Conservation (phyloP, 2,113 vertebrate species). For the Engystomops pustulosus region DNA sequence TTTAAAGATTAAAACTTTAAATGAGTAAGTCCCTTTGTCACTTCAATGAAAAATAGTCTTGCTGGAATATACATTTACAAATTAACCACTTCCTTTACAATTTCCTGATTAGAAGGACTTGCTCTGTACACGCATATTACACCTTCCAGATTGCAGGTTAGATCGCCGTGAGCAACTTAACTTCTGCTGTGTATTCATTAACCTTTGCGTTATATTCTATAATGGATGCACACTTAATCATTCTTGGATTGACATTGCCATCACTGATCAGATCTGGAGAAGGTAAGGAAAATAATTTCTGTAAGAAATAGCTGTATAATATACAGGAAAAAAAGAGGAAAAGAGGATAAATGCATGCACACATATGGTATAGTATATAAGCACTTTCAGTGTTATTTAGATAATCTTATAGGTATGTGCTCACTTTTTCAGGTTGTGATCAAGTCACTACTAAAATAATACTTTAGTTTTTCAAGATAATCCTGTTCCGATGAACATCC, state of each 20-base stretch:
- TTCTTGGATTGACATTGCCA: conserved; percentile 9
- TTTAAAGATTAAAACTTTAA: conserved; percentile 1
- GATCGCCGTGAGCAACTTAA: background rate
- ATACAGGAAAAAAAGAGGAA: too few species aligned
- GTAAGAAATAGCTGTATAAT: background rate
- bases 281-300: conserved; percentile 15
- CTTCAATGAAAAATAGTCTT: conserved; percentile 32
- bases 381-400: too few species aligned
- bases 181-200: background rate
- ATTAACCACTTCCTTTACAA: conserved; percentile 40
- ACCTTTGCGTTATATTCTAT: background rate
- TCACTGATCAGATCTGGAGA: background rate
- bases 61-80: background rate
- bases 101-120: conserved; percentile 41
- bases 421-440: too few species aligned
- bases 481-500: too few species aligned
- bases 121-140: background rate
- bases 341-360: too few species aligned
- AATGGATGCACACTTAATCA: background rate
- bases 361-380: too few species aligned
- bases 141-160: background rate
- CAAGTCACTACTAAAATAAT: too few species aligned
- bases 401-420: too few species aligned
- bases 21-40: conserved; percentile 6
- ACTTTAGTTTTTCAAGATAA: too few species aligned